Evolutionary conservation across 1,140 invertebrate species (phyloP).

Genomic region (Kradibia gibbosae): DNA sequence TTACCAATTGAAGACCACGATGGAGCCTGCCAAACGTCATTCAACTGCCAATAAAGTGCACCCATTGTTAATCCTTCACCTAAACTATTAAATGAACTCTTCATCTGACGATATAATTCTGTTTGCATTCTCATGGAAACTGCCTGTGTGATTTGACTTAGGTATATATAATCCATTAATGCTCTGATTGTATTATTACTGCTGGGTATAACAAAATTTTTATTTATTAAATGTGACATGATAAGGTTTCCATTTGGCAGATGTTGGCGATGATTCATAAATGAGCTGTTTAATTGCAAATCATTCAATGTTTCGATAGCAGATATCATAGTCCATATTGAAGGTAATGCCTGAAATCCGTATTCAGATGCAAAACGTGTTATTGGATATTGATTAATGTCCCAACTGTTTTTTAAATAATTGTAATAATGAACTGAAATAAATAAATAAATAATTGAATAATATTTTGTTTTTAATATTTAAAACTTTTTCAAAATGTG

Average conservation of each 20-base stretch:
- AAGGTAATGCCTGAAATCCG: slow-evolving; percentile 92
- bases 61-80: slow-evolving; percentile 92
- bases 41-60: slow-evolving; percentile 98
- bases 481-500: neutral
- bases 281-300: slow-evolving; percentile 75
- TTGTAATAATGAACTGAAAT: slow-evolving; percentile 92
- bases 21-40: slow-evolving; percentile 98
- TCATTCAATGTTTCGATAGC: slow-evolving; percentile 75
- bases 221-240: slow-evolving; percentile 75
- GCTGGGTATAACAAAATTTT: slow-evolving; percentile 76
- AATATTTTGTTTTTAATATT: slow-evolving; percentile 33
- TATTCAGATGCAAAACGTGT: slow-evolving; percentile 96
- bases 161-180: slow-evolving; percentile 75
- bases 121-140: slow-evolving; percentile 90
- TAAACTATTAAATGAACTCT: slow-evolving; percentile 72
- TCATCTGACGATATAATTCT: slow-evolving; percentile 87
- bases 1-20: slow-evolving; percentile 95
- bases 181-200: slow-evolving; percentile 69
- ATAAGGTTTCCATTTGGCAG: slow-evolving; percentile 79
- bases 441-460: neutral
- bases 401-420: slow-evolving; percentile 87
- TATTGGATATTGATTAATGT: slow-evolving; percentile 81
- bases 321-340: slow-evolving; percentile 76
- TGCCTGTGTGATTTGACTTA: slow-evolving; percentile 89
- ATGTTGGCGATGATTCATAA: slow-evolving; percentile 87